Conservation (phyloP, 2,888 invertebrate species). For the Lacanobia oleracea region DNA sequence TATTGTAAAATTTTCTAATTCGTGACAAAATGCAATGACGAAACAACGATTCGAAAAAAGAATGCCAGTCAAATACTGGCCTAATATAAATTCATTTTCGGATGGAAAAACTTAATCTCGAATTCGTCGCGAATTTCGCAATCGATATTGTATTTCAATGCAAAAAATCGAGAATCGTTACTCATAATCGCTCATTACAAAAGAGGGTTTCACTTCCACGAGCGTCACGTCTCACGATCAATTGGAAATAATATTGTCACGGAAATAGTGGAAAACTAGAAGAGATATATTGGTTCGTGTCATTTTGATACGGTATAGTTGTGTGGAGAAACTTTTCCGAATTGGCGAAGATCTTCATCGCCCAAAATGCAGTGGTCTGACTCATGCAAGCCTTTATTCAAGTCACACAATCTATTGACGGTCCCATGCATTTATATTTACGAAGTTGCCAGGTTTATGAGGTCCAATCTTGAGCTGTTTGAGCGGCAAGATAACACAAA, state of each 20-base stretch:
- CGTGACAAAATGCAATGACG: constrained; percentile 53
- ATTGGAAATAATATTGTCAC: constrained; percentile 81
- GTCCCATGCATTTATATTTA: no score
- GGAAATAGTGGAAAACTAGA: constrained; percentile 70
- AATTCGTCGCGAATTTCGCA: constrained; percentile 70
- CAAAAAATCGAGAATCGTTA: constrained; percentile 74
- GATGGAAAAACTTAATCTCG: constrained; percentile 62
- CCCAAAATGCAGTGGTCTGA: no score
- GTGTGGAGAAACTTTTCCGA: no score
- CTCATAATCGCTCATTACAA: constrained; percentile 84
- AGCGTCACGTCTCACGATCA: constrained; percentile 87
- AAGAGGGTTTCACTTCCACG: constrained; percentile 86
- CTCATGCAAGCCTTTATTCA: no score
- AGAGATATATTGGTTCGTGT: constrained; percentile 8
- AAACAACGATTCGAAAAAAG: constrained; percentile 54
- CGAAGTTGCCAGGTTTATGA: no score
- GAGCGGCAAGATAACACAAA: no score
- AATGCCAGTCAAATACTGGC: constrained; percentile 57
- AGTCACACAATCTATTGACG: no score
- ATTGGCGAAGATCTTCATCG: no score
- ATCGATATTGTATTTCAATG: constrained; percentile 71
- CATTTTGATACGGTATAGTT: no score
- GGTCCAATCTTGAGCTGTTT: no score
- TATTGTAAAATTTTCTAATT: constrained; percentile 54
- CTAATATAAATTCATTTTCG: constrained; percentile 61